Evolutionary conservation across 1,140 invertebrate genomes (phyloP), one percentile per base, ranked within the genome.

Genomic region (Cylas formicarius): DNA sequence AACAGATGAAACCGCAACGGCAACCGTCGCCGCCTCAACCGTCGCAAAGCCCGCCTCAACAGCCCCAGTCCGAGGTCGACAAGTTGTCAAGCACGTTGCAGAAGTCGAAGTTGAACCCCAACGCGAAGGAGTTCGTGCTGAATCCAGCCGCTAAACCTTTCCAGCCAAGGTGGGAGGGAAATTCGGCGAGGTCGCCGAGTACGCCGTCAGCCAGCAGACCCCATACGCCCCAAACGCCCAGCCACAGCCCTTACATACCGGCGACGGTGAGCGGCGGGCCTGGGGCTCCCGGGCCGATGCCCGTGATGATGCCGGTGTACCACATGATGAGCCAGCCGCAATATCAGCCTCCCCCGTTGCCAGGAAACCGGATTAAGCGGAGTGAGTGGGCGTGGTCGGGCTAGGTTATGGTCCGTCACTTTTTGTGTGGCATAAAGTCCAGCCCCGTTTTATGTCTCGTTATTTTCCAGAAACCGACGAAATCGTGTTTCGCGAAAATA

Each of bases 111-210:
- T 71, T 90, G 21, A 90, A 90, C 74, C 86, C 87, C 20, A 84
- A 90, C 63, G 86, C 86, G 13, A 90, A 90, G 67, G 86, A 89
- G 69, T 90, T 90, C 69, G 69, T 74, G 10, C 69, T 80, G 34
- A 91, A 90, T 74, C 87, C 87, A 14, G 82, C 82, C 57, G 80
- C 84, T 16, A 90, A 90, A 61, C 75, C 84, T 4, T 92, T 91
- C 63, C 83, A 82, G 47, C 86, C 86, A n/a, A 53, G 63, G 58
- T 61, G 46, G 32, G 48, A 32, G 11, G 1, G 6, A 23, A 39
- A 22, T 16, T 14, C 24, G 26, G 60, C 34, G 46, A 81, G 76
- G 43, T 78, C 77, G 16, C 77, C 78, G 3, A 78, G 75, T 60
- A 80, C 78, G 14, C 78, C 78, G 21, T 78, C 75, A 17, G 77